phyloP scores from a whole-genome alignment of 30 jellyfish, hydroid and myxozoan genomes.

The Pseudorhiza aurosa region DNA sequence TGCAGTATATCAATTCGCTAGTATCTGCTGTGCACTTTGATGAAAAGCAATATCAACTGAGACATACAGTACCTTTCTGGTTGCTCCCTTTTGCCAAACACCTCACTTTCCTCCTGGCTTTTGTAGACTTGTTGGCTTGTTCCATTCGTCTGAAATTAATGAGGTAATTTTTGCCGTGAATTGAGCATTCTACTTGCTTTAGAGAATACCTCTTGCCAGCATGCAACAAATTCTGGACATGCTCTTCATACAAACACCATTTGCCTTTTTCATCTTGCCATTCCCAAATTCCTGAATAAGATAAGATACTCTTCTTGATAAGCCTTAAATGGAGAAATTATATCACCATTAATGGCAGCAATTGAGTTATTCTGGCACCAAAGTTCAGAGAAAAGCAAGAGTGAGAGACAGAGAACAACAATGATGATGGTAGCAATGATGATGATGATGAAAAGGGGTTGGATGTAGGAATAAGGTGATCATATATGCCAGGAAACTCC shows the following conservation, averaged over 20 bases:
- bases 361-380: no score
- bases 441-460: neutral
- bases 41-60: no score
- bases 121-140: constrained; percentile 72
- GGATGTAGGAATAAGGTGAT: neutral
- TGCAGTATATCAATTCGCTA: no score
- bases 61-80: neutral
- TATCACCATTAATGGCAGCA: no score
- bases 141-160: constrained; percentile 50
- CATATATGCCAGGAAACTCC: no score
- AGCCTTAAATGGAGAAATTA: no score
- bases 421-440: neutral
- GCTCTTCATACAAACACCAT: constrained; percentile 55
- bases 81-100: neutral
- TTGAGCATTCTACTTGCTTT: constrained; percentile 47
- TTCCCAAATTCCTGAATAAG: constrained; percentile 49
- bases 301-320: no score
- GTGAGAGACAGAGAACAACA: neutral
- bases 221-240: constrained; percentile 49
- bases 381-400: no score
- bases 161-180: constrained; percentile 41
- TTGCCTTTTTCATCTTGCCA: constrained; percentile 72
- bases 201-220: constrained; percentile 63
- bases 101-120: constrained; percentile 45
- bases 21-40: no score